A percentile compares a stretch with the other conserved stretches of the same genome.
Evolutionary conservation across 2,888 invertebrate species (phyloP).

Genomic region (Cephus pygmeus): DNA sequence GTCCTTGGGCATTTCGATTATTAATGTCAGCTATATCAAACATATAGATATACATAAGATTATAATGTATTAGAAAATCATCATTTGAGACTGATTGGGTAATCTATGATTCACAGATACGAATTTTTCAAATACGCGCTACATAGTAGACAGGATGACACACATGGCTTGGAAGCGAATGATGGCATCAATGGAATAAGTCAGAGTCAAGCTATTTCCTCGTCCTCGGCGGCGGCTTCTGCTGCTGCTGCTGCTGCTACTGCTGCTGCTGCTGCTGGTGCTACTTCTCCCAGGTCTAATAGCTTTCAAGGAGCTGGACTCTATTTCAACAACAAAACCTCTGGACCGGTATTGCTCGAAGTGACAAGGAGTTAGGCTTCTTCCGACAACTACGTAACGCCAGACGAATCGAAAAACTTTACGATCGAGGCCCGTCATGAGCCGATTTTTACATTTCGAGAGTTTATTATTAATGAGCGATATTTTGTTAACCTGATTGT

Average conservation of each 20-base stretch:
- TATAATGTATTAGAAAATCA: neutral
- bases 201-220: slow-evolving; percentile 31
- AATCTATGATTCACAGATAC: slow-evolving; percentile 42
- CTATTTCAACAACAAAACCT: slow-evolving; percentile 42
- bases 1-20: neutral
- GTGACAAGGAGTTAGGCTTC: slow-evolving; percentile 56
- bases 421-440: slow-evolving; percentile 16
- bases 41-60: neutral
- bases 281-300: slow-evolving; percentile 26
- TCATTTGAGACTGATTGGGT: neutral
- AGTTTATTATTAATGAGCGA: slow-evolving; percentile 54
- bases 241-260: slow-evolving; percentile 18
- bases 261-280: slow-evolving; percentile 20
- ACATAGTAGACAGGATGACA: slow-evolving; percentile 43
- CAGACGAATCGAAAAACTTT: slow-evolving; percentile 15
- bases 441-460: slow-evolving; percentile 53
- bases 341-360: slow-evolving; percentile 55
- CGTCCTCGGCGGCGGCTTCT: slow-evolving; percentile 28
- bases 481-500: slow-evolving; percentile 53
- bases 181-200: slow-evolving; percentile 28
- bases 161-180: slow-evolving; percentile 32
- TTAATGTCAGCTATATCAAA: neutral
- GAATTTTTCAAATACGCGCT: slow-evolving; percentile 60
- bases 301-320: slow-evolving; percentile 59
- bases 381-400: slow-evolving; percentile 19